A percentile compares a stretch with the other conserved stretches of the same genome.
These are phyloP conservation scores for Nothura maculosa DNA, from an alignment of 2,797 vertebrate species.

Conservation along the genomic window DNA sequence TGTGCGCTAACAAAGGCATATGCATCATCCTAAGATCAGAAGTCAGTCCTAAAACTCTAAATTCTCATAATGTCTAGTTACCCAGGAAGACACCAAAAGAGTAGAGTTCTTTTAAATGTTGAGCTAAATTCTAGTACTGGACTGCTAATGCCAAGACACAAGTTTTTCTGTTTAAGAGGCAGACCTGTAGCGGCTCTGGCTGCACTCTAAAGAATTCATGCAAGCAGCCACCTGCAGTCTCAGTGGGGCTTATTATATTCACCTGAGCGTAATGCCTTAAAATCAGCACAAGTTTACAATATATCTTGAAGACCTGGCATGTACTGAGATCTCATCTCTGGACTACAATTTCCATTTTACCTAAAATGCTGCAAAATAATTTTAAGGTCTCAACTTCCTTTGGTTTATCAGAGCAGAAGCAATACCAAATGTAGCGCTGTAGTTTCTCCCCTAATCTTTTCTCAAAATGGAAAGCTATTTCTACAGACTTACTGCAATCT, in stretches of 20 bases:
- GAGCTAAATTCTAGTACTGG: not conserved
- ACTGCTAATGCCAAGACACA: too few species aligned
- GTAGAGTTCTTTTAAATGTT: not conserved
- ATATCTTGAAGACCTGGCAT: not conserved
- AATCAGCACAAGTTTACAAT: not conserved
- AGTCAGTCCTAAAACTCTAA: not conserved
- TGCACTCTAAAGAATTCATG: fast-evolving
- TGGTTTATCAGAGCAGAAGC: too few species aligned
- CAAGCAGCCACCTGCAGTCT: too few species aligned
- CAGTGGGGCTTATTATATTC: not conserved
- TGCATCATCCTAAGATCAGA: not conserved
- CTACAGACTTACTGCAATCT: not conserved
- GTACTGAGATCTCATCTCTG: not conserved
- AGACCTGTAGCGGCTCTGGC: not conserved
- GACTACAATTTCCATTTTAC: fast-evolving
- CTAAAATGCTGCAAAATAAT: not conserved
- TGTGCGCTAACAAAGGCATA: fast-evolving
- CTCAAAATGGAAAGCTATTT: not conserved
- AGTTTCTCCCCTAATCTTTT: not conserved
- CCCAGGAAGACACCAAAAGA: not conserved
- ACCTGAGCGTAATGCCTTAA: not conserved
- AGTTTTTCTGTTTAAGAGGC: not conserved
- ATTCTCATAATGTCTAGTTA: not conserved
- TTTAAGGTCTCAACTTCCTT: not conserved
- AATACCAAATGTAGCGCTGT: not conserved